Evolutionary conservation across 2,113 vertebrate genomes (phyloP).

Genomic region (Mobula birostris): DNA sequence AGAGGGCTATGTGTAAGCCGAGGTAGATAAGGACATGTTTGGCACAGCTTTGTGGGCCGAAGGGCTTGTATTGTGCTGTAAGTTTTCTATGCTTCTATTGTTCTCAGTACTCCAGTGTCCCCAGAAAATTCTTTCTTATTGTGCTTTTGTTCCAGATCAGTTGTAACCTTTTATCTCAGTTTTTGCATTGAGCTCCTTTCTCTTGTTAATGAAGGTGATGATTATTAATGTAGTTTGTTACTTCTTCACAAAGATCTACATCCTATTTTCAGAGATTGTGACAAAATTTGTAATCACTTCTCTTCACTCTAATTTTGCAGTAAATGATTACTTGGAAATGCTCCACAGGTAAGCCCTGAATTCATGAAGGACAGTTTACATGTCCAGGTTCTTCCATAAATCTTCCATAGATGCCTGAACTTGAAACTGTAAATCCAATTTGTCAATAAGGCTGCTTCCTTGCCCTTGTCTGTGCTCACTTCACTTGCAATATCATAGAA

Average conservation of each 20-base stretch:
- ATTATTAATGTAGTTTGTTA: constrained; percentile 66
- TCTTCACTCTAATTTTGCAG: constrained; percentile 43
- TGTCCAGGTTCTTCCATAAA: not conserved
- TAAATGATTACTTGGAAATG: not conserved
- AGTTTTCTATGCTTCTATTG: constrained; percentile 1
- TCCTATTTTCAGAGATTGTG: not conserved
- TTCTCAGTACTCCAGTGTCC: constrained; percentile 67
- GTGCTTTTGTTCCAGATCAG: constrained; percentile 63
- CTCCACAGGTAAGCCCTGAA: constrained; percentile 42
- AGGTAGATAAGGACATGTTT: too few species aligned
- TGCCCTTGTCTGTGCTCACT: not conserved
- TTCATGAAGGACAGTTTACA: not conserved
- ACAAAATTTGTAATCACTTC: constrained; percentile 45
- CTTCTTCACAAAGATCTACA: constrained; percentile 64
- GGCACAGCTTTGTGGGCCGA: too few species aligned
- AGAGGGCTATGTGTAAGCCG: too few species aligned
- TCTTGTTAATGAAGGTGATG: constrained; percentile 63
- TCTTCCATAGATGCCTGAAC: not conserved
- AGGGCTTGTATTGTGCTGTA: too few species aligned
- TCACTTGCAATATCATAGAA: not conserved
- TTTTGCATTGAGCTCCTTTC: constrained; percentile 82
- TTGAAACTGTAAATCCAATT: not conserved
- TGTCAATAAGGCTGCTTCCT: not conserved
- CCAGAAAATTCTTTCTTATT: constrained; percentile 73
- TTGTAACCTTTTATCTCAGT: constrained; percentile 67